A percentile compares a stretch with the other conserved stretches of the same genome.
These are phyloP conservation scores for Brachionus sp. DNA, from an alignment of 1,140 invertebrate genomes.

Conservation along the genomic window DNA sequence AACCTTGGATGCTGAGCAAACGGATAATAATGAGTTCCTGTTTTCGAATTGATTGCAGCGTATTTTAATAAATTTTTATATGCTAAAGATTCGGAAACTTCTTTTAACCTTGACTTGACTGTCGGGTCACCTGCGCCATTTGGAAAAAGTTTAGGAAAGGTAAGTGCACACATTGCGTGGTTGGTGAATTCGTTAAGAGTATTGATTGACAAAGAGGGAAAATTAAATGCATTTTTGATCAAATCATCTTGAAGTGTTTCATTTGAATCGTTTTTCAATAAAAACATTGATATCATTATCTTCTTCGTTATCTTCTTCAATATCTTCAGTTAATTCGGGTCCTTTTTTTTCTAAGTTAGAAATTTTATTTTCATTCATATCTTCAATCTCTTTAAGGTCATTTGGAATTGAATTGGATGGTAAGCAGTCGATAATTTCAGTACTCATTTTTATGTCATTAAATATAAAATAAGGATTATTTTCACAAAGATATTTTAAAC, in stretches of 20 bases:
- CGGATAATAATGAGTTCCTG: background rate
- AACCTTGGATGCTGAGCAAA: background rate
- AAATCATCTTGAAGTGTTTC: background rate
- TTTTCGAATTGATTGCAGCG: background rate
- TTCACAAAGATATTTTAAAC: conserved; percentile 12
- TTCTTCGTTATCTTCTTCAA: background rate
- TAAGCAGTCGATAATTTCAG: background rate
- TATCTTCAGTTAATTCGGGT: background rate
- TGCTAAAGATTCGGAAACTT: background rate
- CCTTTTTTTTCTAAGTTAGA: background rate
- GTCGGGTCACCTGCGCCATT: background rate
- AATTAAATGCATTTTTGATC: conserved; percentile 3
- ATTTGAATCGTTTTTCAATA: background rate
- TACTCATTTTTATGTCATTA: background rate
- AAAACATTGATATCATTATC: background rate
- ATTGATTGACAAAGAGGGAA: background rate
- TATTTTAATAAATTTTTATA: conserved; percentile 19
- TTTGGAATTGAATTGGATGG: background rate
- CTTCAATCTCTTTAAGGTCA: background rate
- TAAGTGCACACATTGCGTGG: background rate
- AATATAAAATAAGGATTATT: background rate
- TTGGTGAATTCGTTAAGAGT: background rate
- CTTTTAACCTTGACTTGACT: background rate
- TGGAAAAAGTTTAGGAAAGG: background rate
- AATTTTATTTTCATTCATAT: background rate